Evolutionary conservation across 2,113 vertebrate genomes (phyloP), one percentile per base, ranked within the genome.

Genomic region (Melanerpes formicivorus): DNA sequence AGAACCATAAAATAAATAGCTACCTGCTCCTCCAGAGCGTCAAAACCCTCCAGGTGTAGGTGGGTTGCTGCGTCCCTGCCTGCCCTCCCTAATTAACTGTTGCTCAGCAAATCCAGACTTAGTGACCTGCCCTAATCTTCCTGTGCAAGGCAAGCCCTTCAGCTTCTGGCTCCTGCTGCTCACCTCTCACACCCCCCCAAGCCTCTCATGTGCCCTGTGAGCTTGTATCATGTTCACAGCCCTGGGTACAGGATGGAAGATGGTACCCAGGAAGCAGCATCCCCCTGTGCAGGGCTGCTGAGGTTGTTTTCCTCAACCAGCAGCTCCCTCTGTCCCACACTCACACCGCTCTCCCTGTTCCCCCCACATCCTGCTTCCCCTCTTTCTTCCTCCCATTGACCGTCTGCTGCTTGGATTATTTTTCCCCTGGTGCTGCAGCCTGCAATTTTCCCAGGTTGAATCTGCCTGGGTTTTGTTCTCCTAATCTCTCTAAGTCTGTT

Each of bases 381-480:
- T 84, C 88, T 94, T 93, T 94, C 84, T 93, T 94, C 88, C 88
- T 96, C 65, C 84, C 64, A 78, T 72, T 95, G 80, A 90, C 79
- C 1, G 64, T 77, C 93, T 85, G 59, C 91, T 1, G 2, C 75
- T 66, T 3, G 22, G 93, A 90, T 96, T 95, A 77, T 88, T 96
- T 95, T 70, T 69, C 60, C 90, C 88, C 88, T 95, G 87, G 82
- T 96, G 93, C 90, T 88, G 29, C 66, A 80, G 48, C 83, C 89
- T 86, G 93, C 63, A 59, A 14, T 94, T 97, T 96, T 72, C 76
- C 75, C 80, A 81, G 89, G 91, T 77, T 91, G 90, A 86, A 77
- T 90, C 72, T 81, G 79, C 77, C 81, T 80, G 66, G 76, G 88
- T 92, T 95, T 95, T 92, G 87, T 90, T 93, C 88, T 90, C 80